Percentiles rank a stretch among this genome's conserved stretches.
These are phyloP conservation scores for Ceriagrion tenellum DNA, from an alignment of 2,888 invertebrate genomes.

Conservation along the genomic window DNA sequence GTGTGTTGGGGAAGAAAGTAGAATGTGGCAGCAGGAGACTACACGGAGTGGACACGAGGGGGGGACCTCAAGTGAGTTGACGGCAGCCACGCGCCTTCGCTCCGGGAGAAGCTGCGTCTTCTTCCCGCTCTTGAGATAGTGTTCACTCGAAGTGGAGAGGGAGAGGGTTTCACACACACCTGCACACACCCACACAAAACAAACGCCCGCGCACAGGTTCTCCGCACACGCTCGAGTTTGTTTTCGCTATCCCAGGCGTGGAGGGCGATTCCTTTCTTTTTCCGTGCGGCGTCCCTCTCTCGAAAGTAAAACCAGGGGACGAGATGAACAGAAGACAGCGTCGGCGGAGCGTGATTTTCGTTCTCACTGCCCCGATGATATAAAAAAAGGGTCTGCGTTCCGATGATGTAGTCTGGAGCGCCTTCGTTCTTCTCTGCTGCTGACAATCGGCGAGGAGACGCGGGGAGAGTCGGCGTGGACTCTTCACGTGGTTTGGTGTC, in stretches of 20 bases:
- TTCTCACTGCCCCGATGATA: background rate
- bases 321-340: background rate
- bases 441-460: too few relatives aligned
- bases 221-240: background rate
- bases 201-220: background rate
- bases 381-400: background rate
- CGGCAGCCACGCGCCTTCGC: background rate
- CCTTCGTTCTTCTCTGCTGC: background rate
- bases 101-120: background rate
- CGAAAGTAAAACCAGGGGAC: background rate
- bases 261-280: background rate
- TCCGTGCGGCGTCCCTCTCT: background rate
- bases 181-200: background rate
- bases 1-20: background rate
- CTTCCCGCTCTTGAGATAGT: background rate
- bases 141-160: background rate
- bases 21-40: background rate
- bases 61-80: background rate
- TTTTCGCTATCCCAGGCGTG: background rate
- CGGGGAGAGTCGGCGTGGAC: too few relatives aligned
- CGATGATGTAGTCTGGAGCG: background rate
- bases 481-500: too few relatives aligned
- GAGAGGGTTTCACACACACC: background rate
- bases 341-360: background rate
- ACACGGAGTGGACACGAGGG: background rate